Conservation (phyloP, 2,113 vertebrate species). For the Nerophis lumbriciformis region DNA sequence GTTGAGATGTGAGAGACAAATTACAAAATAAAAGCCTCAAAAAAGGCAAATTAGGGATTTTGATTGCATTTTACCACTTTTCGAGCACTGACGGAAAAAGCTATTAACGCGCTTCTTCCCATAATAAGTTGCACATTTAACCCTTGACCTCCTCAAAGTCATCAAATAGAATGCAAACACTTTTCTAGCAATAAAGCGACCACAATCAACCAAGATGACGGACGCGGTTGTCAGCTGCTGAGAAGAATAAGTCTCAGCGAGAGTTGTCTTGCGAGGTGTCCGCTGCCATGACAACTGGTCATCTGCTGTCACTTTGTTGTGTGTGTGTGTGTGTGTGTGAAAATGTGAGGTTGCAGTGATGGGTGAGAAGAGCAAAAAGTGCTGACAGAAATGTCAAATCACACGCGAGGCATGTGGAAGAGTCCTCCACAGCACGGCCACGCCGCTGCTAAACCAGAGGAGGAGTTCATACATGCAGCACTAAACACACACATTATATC, state of each 20-base stretch:
- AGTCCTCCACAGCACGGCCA: neutral
- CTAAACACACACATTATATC: too few relatives aligned
- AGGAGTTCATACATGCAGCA: too few relatives aligned
- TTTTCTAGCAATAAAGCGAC: neutral
- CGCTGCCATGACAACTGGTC: constrained; percentile 62
- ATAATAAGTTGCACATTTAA: too few relatives aligned
- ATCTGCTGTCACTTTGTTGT: constrained; percentile 19
- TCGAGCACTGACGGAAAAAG: too few relatives aligned
- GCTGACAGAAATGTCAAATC: constrained; percentile 9
- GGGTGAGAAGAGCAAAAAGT: neutral
- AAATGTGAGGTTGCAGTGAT: constrained; percentile 14
- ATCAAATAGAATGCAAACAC: neutral
- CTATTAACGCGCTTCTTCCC: too few relatives aligned
- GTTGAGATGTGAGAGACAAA: neutral
- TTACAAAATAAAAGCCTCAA: too few relatives aligned
- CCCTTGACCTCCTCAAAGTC: neutral
- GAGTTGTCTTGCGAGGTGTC: constrained; percentile 31
- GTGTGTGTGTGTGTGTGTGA: neutral
- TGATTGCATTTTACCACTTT: too few relatives aligned
- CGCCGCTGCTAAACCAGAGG: neutral
- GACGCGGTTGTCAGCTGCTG: constrained; percentile 20
- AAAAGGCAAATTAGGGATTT: too few relatives aligned
- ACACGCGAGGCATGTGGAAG: neutral
- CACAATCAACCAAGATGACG: neutral
- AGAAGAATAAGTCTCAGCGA: constrained; percentile 37